Base-by-base conservation (phyloP, 2,113 vertebrate genomes). In the Burhinus oedicnemus region DNA sequence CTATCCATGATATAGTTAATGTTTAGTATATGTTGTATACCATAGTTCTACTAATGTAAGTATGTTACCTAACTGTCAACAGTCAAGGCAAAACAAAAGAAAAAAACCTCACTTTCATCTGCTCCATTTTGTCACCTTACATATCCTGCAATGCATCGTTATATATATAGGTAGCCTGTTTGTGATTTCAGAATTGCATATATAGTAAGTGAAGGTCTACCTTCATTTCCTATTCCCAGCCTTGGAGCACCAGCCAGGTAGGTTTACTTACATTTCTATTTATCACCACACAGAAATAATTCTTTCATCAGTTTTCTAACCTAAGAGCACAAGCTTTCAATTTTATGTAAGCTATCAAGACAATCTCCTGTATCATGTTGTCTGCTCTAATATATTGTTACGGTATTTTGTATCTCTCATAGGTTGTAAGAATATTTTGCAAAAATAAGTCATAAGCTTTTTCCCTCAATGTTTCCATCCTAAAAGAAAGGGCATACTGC, bases 281-380 rank as follows among this genome's bases (percentile, higher is more conserved):
- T 92, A 66, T 83, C n/a, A 30, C 51, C 58, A 20, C 25, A 70
- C 25, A 64, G 58, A 88, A 90, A 49, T 61, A 83, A 80, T 90
- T 54, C 22, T 88, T 85, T 68, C 7, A n/a, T 81, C 34, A 60
- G n/a, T 60, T 91, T 92, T 88, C 60, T 86, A 27, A 85, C 42
- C 68, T 70, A 72, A 83, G 36, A 90, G 34, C 19, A 74, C 1
- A 6, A 85, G 45, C 27, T 90, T 94, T 89, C 68, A 52, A 44
- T 83, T 92, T 95, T 65, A 32, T 74, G 25, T 45, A 62, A 89
- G 60, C 47, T 89, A 81, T 90, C 71, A 80, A 75, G 76, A 51
- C 40, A 70, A 86, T 64, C 52, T 88, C 51, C 15, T 49, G 13
- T 66, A 77, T 47, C 3, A 8, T 47, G 6, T 40, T 85, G 58